Base-by-base conservation (phyloP, 23 tunicate species). In the Trididemnum clinides region DNA sequence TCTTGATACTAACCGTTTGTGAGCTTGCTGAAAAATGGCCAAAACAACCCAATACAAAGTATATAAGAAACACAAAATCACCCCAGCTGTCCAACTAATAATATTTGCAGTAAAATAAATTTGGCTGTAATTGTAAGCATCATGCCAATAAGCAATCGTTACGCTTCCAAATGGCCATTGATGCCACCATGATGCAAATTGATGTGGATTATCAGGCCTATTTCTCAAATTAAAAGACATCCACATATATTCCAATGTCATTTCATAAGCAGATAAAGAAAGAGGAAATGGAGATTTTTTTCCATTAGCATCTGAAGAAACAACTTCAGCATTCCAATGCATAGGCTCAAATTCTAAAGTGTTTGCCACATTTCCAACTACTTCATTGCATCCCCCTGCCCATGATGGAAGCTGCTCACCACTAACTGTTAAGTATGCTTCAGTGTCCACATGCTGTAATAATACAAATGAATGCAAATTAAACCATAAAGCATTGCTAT, bases 391-490 rank as follows among this genome's bases (percentile, higher is more conserved):
- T 19, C 80, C 80, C 20, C 4, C 4, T 38, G 57, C 80, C 80
- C 80, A 74, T 35, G 33, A 25, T 6, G 80, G 80, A 18, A 74
- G 80, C 2, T 22, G 10, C 36, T 19, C 23, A 2, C 80, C 80
- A 74, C 57, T 74, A 31, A 18, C 57, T 2, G 31, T 74, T 39
- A 74, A 39, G 38, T 35, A 74, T 15, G 58, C 57, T 7, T 39
- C 80, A 37, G 80, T 74, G 80, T 22, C 34, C 20, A 74, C 57
- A 37, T 74, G 80, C 10, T 74, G 57, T 3, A 74, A 39, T 22
- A 74, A 15, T 38, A 74, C 80, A 7, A 36, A 4, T 21, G 80
- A 74, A 74, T 74, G 80, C 57, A 74, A 38, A 74, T 74, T 74
- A 7, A 3, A 22, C 80, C 80, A 74, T 6, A 6, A 7, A 62